Evolutionary conservation across 35 echinoderm and acorn worm species (phyloP), one percentile per base, ranked within the genome.

Genomic region (Ophiothrix spiculata): DNA sequence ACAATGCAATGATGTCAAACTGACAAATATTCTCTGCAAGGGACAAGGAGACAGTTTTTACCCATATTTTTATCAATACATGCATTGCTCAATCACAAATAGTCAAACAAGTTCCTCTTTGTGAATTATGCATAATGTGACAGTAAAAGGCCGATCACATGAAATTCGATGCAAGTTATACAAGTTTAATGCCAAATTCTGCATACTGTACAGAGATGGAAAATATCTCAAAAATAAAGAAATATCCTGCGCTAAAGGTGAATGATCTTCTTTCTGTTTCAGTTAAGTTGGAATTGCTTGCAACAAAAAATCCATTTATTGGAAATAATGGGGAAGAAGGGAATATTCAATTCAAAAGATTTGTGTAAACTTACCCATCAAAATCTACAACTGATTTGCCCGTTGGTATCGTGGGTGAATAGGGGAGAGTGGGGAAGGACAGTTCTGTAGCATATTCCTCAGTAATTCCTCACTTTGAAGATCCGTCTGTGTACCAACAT

Each of bases 401-500:
- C 92, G 41, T 99, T 86, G 36, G 94, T 64, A 23, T 64, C 39
- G 1, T 77, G 73, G 41, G 90, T 91, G 13, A 60, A 81, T 83
- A 0, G 81, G 38, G 28, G 40, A 75, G 31, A 81, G 81, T 3
- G 88, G 88, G 19, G 74, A 63, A 2, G 93, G 92, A 36, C 89
- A 93, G 19, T 89, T 88, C 60, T 99, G 92, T 74, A 98, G 74
- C 21, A 93, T 88, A 64, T 94, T 98, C 89, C 91, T 91, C 4
- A 94, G 83, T 16, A 98, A 85, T 60, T 98, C 91, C 23, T 90
- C 95, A 49, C 88, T 98, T 56, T 98, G 95, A 16, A 98, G 69
- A 37, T 98, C 95, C 54, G 95, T 98, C 56, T 98, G 95, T 32
- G 95, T 98, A 17, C 91, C 91, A 11, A 90, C 92, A 75, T 87